A percentile compares a stretch with the other conserved stretches of the same genome.
Evolutionary conservation across 2,797 vertebrate species (phyloP).

Genomic region (Malurus leucopterus): DNA sequence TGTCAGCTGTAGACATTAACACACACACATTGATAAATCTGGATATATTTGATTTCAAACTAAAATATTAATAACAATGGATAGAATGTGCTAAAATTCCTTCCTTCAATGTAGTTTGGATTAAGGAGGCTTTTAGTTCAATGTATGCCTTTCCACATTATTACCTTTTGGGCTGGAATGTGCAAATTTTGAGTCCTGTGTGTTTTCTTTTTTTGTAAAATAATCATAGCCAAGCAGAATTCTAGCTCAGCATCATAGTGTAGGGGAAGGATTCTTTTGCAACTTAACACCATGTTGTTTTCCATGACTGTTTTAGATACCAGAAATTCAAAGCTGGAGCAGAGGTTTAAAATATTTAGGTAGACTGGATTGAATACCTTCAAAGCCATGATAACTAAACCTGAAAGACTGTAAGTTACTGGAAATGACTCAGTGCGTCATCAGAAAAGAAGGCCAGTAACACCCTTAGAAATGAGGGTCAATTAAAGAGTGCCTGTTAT

Average conservation of each 20-base stretch:
- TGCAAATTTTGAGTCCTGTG: neutral
- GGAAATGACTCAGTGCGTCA: neutral
- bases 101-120: neutral
- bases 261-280: neutral
- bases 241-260: neutral
- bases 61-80: neutral
- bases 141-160: neutral
- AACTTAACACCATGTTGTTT: neutral
- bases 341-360: neutral
- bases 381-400: neutral
- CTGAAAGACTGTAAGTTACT: neutral
- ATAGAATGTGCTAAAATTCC: neutral
- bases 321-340: neutral
- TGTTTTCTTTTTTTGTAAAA: neutral
- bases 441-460: neutral
- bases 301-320: neutral
- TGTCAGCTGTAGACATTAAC: neutral
- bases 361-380: neutral
- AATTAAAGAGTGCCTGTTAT: neutral
- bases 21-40: neutral
- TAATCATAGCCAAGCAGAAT: neutral
- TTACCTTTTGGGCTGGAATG: neutral
- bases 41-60: neutral
- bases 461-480: neutral
- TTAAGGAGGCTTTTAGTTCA: neutral